Percentiles rank a stretch among this genome's conserved stretches.
phyloP scores from a whole-genome alignment of 2,888 invertebrate genomes.

The Erebia epiphron region DNA sequence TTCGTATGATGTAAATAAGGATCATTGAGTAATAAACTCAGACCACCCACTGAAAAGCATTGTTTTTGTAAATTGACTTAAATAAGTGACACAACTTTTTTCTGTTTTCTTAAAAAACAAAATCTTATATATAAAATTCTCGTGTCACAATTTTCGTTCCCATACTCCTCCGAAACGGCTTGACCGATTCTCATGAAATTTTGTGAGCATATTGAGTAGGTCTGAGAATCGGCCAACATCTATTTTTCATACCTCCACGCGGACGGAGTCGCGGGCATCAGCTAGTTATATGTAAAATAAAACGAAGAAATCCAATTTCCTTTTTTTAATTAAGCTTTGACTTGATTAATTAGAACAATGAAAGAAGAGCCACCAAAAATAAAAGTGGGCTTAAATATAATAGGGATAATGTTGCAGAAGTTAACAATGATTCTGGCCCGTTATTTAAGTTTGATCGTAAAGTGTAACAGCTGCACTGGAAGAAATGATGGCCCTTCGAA shows the following conservation, averaged over 20 bases:
- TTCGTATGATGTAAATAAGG: background rate
- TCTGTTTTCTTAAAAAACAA: background rate
- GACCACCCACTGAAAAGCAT: no score
- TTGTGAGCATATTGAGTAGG: no score
- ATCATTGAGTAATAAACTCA: no score
- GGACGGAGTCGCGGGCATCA: no score
- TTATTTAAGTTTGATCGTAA: conserved; percentile 73
- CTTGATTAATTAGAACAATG: background rate
- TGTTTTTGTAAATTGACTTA: background rate
- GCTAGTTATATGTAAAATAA: background rate
- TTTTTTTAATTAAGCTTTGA: background rate
- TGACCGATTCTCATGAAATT: no score
- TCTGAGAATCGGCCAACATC: no score
- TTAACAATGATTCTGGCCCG: conserved; percentile 67
- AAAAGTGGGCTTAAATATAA: conserved; percentile 14
- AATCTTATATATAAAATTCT: no score
- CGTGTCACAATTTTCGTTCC: no score
- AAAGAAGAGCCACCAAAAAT: conserved; percentile 2
- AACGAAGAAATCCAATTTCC: background rate
- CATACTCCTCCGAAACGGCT: no score
- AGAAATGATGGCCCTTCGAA: conserved; percentile 66
- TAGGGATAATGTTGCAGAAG: conserved; percentile 52
- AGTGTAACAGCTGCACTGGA: conserved; percentile 75
- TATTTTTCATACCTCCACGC: no score
- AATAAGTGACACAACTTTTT: background rate